Conservation (phyloP, 1,140 invertebrate species). For the Ephestia elutella region DNA sequence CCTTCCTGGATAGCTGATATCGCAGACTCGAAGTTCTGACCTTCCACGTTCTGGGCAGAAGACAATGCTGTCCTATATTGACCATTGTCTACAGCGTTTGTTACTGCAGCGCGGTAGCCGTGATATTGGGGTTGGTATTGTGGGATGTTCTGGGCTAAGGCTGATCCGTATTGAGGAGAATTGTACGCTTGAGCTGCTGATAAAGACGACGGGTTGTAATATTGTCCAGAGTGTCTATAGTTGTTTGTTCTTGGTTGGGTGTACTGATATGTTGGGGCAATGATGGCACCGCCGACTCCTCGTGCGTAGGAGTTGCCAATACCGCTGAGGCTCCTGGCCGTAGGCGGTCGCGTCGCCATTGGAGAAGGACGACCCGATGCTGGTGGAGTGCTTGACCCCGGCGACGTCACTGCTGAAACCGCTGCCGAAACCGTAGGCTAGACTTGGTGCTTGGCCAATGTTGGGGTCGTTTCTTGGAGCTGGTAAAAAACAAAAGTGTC, state of each 20-base stretch:
- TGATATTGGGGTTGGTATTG: background rate
- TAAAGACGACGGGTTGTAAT: constrained; percentile 24
- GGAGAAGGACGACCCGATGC: constrained; percentile 49
- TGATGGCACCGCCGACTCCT: constrained; percentile 30
- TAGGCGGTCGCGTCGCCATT: constrained; percentile 51
- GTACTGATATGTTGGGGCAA: constrained; percentile 23
- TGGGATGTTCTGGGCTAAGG: constrained; percentile 18
- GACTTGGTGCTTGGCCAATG: constrained; percentile 21
- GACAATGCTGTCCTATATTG: constrained; percentile 30
- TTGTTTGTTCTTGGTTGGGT: constrained; percentile 14
- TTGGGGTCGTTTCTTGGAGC: background rate
- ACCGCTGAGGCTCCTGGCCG: constrained; percentile 31
- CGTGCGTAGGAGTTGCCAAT: constrained; percentile 22
- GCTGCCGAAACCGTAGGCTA: constrained; percentile 57
- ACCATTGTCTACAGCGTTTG: constrained; percentile 20
- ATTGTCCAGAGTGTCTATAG: background rate
- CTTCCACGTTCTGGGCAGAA: constrained; percentile 28
- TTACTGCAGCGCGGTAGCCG: background rate
- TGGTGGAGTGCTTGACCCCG: constrained; percentile 51
- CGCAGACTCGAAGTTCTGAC: constrained; percentile 30
- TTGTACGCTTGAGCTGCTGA: constrained; percentile 36
- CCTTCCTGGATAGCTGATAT: constrained; percentile 28
- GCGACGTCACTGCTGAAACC: constrained; percentile 62
- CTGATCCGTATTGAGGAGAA: constrained; percentile 28
- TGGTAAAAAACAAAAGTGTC: background rate